Conservation (phyloP, 2,797 vertebrate species). For the Liasis olivaceus region DNA sequence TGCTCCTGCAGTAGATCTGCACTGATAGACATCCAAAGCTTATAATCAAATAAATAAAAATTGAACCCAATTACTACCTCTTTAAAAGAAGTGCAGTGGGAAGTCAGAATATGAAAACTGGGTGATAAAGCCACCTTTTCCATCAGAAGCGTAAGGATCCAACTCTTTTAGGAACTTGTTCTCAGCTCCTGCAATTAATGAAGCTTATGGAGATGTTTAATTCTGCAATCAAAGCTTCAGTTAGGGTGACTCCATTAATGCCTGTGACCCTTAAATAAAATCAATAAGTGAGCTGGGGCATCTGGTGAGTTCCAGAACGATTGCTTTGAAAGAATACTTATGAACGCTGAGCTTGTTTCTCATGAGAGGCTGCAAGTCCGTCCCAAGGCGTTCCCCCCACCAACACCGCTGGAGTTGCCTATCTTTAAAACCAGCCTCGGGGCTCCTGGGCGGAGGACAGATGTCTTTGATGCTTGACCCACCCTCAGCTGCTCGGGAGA, state of each 20-base stretch:
- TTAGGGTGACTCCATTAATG: background rate
- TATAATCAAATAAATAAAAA: too few relatives aligned
- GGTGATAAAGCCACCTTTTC: background rate
- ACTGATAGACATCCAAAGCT: too few relatives aligned
- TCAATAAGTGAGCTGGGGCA: background rate
- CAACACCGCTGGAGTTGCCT: conserved; percentile 67
- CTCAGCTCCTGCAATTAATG: background rate
- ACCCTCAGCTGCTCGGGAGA: conserved; percentile 72
- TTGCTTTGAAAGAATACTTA: conserved; percentile 60
- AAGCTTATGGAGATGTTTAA: background rate
- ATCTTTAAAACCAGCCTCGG: conserved; percentile 70
- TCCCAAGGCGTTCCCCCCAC: conserved; percentile 69
- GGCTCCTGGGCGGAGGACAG: conserved; percentile 67
- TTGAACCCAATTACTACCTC: background rate
- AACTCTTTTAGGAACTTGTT: background rate
- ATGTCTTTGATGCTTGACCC: conserved; percentile 85
- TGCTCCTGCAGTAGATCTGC: too few relatives aligned
- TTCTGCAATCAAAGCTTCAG: background rate
- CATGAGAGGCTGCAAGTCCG: conserved; percentile 70
- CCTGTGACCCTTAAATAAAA: background rate
- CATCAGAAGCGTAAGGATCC: background rate
- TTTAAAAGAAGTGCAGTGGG: background rate
- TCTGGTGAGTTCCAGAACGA: background rate
- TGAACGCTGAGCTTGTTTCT: conserved; percentile 65
- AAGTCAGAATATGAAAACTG: background rate